These are phyloP conservation scores for Hyles vespertilio DNA, from an alignment of 1,140 invertebrate species.

Conservation along the genomic window DNA sequence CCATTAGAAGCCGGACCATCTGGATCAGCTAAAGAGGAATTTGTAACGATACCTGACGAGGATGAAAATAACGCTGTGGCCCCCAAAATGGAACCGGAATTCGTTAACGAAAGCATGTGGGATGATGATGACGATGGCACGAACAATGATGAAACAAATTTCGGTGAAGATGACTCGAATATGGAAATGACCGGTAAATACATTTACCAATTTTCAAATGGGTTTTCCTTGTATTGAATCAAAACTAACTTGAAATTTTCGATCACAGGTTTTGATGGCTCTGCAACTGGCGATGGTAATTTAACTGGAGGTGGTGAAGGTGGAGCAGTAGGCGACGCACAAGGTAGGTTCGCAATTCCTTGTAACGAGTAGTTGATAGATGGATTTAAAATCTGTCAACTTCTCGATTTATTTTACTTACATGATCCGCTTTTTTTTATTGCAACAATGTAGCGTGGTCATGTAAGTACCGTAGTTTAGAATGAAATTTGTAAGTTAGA, in stretches of 20 bases:
- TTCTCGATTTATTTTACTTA: conserved; percentile 23
- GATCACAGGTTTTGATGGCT: conserved; percentile 70
- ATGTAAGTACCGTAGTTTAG: conserved; percentile 36
- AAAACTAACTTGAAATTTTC: conserved; percentile 9
- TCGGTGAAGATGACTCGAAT: conserved; percentile 75
- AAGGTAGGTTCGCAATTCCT: conserved; percentile 72
- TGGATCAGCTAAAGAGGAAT: conserved; percentile 72
- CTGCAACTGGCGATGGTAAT: conserved; percentile 70
- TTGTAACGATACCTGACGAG: conserved; percentile 75
- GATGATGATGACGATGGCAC: conserved; percentile 74
- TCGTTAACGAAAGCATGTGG: conserved; percentile 74
- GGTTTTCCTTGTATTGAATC: too few relatives aligned
- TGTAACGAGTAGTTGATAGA: conserved; percentile 22
- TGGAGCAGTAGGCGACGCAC: conserved; percentile 74
- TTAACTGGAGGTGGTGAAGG: conserved; percentile 71
- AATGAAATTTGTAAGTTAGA: conserved; percentile 72
- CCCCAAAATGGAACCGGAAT: conserved; percentile 76
- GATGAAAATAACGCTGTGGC: conserved; percentile 73
- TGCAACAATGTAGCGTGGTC: conserved; percentile 19
- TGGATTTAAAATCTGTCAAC: conserved; percentile 18
- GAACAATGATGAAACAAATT: conserved; percentile 75
- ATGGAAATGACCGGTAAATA: conserved; percentile 75
- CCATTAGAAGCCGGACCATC: conserved; percentile 74
- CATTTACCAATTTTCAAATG: too few relatives aligned
- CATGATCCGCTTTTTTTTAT: conserved; percentile 25